Conservation (phyloP, 2,113 vertebrate species). For the Probosciger aterrimus region DNA sequence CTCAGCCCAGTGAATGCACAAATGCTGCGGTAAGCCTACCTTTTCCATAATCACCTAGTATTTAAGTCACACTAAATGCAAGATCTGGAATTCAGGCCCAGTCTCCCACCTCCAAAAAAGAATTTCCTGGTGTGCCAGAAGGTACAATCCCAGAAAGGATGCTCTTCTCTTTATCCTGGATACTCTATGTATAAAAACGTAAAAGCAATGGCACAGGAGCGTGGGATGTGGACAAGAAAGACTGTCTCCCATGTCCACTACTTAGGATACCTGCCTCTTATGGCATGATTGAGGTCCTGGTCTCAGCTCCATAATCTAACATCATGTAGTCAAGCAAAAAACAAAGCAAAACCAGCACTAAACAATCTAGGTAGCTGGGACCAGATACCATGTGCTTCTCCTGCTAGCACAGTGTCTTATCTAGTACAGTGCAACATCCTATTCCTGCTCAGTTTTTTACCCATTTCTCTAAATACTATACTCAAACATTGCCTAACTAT, state of each 20-base stretch:
- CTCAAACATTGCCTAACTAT: background rate
- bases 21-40: background rate
- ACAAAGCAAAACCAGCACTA: background rate
- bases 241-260: background rate
- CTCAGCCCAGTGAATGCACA: background rate
- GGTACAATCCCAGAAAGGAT: background rate
- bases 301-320: background rate
- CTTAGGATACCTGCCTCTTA: background rate
- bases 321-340: background rate
- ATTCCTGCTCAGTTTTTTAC: background rate
- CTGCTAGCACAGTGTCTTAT: background rate
- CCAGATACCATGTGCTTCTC: background rate
- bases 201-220: background rate
- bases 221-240: background rate
- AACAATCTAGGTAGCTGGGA: background rate
- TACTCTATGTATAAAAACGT: background rate
- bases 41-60: background rate
- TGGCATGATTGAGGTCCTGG: background rate
- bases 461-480: background rate
- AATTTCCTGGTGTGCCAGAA: background rate
- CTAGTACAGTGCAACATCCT: background rate
- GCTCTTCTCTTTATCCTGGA: background rate
- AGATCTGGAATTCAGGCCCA: background rate
- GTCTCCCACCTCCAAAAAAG: background rate
- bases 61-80: background rate